Percentiles rank a stretch among this genome's conserved stretches.
Conservation (phyloP, 2,888 invertebrate genomes). For the Podabrus alpinus region DNA sequence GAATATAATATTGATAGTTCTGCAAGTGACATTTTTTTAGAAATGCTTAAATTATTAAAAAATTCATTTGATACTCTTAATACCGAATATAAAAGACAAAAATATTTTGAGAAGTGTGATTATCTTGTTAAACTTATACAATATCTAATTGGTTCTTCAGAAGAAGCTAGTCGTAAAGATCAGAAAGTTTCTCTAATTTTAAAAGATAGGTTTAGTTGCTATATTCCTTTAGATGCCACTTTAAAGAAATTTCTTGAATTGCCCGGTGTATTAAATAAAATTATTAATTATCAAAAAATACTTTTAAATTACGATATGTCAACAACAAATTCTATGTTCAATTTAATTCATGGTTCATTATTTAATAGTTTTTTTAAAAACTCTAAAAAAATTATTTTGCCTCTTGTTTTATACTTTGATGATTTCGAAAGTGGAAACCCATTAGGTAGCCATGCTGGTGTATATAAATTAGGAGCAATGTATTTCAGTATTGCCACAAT, state of each 20-base stretch:
- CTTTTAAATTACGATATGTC: background rate
- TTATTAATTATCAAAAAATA: background rate
- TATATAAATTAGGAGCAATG: conserved; percentile 34
- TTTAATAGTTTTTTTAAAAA: background rate
- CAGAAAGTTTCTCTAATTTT: background rate
- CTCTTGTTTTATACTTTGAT: conserved; percentile 34
- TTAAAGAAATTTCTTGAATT: background rate
- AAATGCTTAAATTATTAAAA: background rate
- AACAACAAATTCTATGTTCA: background rate
- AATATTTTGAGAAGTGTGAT: background rate
- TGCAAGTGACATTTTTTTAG: background rate
- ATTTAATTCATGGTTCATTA: background rate
- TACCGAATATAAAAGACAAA: background rate
- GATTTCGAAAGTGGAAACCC: no score
- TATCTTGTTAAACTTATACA: background rate
- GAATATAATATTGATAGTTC: background rate
- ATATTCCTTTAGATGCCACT: background rate
- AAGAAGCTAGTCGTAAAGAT: background rate
- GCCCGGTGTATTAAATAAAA: background rate
- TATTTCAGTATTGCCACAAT: conserved; percentile 31
- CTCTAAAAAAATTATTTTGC: conserved; percentile 14
- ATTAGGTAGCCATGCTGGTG: conserved; percentile 36
- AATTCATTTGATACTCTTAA: background rate
- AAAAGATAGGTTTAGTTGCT: background rate
- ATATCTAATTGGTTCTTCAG: background rate